Evolutionary conservation across 2,113 vertebrate species (phyloP).

Genomic region (Eira barbara): DNA sequence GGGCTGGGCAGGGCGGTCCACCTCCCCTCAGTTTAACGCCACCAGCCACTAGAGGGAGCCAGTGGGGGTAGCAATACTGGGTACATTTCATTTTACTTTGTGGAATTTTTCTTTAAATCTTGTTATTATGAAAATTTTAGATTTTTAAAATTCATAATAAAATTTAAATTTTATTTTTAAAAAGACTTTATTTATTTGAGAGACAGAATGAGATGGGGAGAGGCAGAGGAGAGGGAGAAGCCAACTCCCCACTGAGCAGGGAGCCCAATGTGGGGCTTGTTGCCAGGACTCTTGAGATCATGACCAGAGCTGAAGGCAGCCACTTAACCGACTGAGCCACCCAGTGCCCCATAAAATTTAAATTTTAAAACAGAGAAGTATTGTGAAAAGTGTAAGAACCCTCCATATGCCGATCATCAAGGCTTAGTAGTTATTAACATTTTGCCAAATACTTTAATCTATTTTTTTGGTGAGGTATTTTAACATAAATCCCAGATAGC

Average conservation of each 20-base stretch:
- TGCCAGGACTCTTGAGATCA: too few relatives aligned
- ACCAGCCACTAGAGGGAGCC: not conserved
- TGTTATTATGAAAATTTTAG: not conserved
- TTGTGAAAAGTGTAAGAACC: not conserved
- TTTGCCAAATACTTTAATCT: not conserved
- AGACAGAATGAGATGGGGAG: too few relatives aligned
- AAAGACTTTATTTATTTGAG: too few relatives aligned
- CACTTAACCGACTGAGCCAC: too few relatives aligned
- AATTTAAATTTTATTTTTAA: too few relatives aligned
- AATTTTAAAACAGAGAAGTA: not conserved
- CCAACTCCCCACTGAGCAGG: too few relatives aligned
- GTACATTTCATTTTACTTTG: not conserved
- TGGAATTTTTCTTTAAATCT: not conserved
- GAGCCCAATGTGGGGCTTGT: too few relatives aligned
- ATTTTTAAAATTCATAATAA: too few relatives aligned
- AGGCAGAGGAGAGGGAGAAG: too few relatives aligned
- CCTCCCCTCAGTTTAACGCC: not conserved
- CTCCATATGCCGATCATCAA: not conserved
- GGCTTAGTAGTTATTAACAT: not conserved
- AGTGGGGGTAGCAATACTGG: too few relatives aligned
- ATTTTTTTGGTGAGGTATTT: not conserved
- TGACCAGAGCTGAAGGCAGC: too few relatives aligned
- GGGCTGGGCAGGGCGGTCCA: accelerated
- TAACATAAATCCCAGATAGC: not conserved
- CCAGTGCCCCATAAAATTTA: not conserved